Conservation (phyloP, 1,140 invertebrate species). For the Brachionus calyciflorus region DNA sequence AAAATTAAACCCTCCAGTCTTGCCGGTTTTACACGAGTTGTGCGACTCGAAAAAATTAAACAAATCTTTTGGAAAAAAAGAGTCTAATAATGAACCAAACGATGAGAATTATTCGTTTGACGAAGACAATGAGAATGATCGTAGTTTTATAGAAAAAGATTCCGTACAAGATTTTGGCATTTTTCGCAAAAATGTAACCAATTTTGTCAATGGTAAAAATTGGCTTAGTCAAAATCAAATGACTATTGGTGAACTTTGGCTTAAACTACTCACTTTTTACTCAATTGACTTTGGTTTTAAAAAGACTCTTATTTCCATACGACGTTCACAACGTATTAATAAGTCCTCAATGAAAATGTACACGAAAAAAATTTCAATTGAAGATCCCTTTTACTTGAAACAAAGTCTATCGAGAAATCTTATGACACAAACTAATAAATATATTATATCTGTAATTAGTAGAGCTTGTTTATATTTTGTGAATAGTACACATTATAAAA, state of each 20-base stretch:
- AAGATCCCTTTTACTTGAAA: constrained; percentile 56
- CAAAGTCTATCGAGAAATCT: constrained; percentile 28
- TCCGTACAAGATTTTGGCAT: neutral
- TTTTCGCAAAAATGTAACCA: neutral
- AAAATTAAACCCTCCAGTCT: constrained; percentile 52
- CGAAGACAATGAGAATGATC: neutral
- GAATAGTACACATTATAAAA: neutral
- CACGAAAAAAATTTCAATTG: constrained; percentile 61
- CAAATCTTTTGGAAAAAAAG: neutral
- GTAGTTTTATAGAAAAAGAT: neutral
- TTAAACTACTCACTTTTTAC: constrained; percentile 61
- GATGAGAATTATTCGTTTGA: neutral
- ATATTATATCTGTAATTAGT: constrained; percentile 15
- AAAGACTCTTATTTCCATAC: constrained; percentile 59
- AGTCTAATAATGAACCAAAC: neutral
- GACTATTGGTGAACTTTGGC: constrained; percentile 60
- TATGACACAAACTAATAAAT: constrained; percentile 31
- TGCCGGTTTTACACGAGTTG: constrained; percentile 55
- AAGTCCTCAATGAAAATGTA: constrained; percentile 60
- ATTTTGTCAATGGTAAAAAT: neutral
- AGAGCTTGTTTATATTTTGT: constrained; percentile 43
- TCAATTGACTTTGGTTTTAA: constrained; percentile 57
- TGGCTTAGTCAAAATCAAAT: neutral
- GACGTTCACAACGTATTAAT: constrained; percentile 51
- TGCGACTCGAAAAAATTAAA: neutral